Evolutionary conservation across 1,140 invertebrate genomes (phyloP).

Genomic region (Hylyphantes graminicola): DNA sequence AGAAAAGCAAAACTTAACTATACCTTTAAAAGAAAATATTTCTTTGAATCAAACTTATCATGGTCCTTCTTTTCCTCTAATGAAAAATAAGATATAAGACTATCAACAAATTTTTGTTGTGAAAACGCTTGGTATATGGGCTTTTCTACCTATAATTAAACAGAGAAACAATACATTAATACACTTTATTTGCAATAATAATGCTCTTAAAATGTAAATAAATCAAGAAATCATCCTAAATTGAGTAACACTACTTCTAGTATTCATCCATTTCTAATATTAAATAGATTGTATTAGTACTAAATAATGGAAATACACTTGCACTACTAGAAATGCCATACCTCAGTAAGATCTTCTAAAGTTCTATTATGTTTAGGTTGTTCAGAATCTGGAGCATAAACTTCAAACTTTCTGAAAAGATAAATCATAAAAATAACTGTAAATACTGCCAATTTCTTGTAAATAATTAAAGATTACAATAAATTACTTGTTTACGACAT

Average conservation of each 20-base stretch:
- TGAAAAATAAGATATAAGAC: conserved; percentile 79
- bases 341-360: conserved; percentile 70
- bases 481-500: no score
- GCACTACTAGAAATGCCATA: conserved; percentile 35
- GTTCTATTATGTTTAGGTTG: conserved; percentile 74
- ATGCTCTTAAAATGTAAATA: background rate
- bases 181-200: background rate
- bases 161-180: conserved; percentile 6
- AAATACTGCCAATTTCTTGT: no score
- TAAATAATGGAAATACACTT: no score
- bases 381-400: conserved; percentile 74
- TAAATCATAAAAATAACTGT: background rate
- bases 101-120: conserved; percentile 77
- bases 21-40: conserved; percentile 80
- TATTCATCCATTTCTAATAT: no score
- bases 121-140: conserved; percentile 79
- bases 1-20: conserved; percentile 35
- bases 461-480: no score
- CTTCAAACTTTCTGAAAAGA: conserved; percentile 67
- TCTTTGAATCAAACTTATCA: conserved; percentile 79
- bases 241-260: no score
- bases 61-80: conserved; percentile 89
- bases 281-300: no score
- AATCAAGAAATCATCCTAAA: background rate
- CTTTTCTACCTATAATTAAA: conserved; percentile 70